Base-by-base conservation (phyloP, 2,113 vertebrate genomes). In the Cynopterus brachyotis region DNA sequence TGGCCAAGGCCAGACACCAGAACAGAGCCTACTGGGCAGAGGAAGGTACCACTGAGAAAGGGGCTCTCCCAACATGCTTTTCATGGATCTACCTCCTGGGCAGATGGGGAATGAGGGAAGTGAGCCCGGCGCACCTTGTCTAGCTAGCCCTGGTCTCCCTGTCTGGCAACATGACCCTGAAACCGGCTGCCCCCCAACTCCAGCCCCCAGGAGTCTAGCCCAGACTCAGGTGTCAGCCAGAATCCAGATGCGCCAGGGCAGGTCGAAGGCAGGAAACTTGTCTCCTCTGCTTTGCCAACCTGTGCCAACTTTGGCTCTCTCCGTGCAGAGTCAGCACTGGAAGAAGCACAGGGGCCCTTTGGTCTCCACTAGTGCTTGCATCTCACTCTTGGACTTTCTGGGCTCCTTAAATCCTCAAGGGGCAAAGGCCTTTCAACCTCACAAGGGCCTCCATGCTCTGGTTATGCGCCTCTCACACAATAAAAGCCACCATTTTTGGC, bases 1-100 rank as follows among this genome's bases (percentile, higher is more conserved):
- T 1, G 19, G 95, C 87, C 95, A 94, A 95, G 24, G 47, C 57
- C 53, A 16, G 30, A 8, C 47, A 32, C 59, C 66, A 86, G 66
- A 45, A 47, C 64, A 91, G 40, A 79, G n/a, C 37, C 87, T 62
- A 12, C 45, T 35, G 47, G 42, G 55, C 90, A 85, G 60, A 42
- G 40, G 45, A 10, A 50, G 60, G 60, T 12, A 15, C 22, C 17
- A 1, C 79, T 20, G 67, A 70, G 37, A 85, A 55, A 94, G 50
- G 37, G 55, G 47, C 17, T 24, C 6, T 64, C 30, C n/a, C 1
- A 7, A 3, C 76, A 55, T 2, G 35, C 47, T 64, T 45, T n/a
- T 28, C 47, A 16, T 9, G 42, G 69, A 32, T 53, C 35, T 37
- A 1, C 26, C 28, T 26, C 37, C 32, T 8, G 60, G 72, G 81